Conservation (phyloP, 2,797 vertebrate genomes). For the Pseudomugil tenellus region DNA sequence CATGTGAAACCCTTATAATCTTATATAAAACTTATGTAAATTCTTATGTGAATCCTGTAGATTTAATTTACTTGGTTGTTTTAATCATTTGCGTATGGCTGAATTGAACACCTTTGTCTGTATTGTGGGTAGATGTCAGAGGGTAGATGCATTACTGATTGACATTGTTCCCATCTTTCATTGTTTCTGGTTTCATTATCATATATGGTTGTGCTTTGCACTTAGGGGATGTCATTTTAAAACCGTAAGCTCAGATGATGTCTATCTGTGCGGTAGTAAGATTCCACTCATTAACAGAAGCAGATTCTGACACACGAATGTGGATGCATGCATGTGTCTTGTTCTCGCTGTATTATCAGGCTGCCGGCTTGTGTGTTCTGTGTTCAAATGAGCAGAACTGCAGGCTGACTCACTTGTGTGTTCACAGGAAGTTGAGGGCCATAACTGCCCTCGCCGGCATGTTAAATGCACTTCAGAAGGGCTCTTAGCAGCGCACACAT, state of each 20-base stretch:
- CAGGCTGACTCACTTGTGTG: slow-evolving; percentile 51
- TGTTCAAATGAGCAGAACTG: slow-evolving; percentile 21
- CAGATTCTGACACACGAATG: not conserved
- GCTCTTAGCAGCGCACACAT: slow-evolving; percentile 30
- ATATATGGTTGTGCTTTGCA: too few species aligned
- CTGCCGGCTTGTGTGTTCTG: not conserved
- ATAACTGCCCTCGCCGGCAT: slow-evolving; percentile 36
- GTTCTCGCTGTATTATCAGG: not conserved
- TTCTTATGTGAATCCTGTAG: too few species aligned
- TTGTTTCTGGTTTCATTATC: too few species aligned
- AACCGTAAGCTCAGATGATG: not conserved
- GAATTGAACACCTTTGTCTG: too few species aligned
- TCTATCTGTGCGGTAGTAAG: not conserved
- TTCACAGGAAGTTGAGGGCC: slow-evolving; percentile 43
- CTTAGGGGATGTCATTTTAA: too few species aligned
- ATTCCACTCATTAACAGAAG: not conserved
- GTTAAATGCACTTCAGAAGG: slow-evolving; percentile 44
- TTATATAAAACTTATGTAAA: too few species aligned
- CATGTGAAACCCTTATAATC: too few species aligned
- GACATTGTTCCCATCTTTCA: too few species aligned
- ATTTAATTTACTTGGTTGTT: too few species aligned
- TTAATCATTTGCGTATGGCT: too few species aligned
- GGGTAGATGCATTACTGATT: too few species aligned
- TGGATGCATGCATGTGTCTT: not conserved
- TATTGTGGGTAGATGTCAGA: too few species aligned